phyloP scores from a whole-genome alignment of 2,113 vertebrate species.

The Muscicapa adusta region DNA sequence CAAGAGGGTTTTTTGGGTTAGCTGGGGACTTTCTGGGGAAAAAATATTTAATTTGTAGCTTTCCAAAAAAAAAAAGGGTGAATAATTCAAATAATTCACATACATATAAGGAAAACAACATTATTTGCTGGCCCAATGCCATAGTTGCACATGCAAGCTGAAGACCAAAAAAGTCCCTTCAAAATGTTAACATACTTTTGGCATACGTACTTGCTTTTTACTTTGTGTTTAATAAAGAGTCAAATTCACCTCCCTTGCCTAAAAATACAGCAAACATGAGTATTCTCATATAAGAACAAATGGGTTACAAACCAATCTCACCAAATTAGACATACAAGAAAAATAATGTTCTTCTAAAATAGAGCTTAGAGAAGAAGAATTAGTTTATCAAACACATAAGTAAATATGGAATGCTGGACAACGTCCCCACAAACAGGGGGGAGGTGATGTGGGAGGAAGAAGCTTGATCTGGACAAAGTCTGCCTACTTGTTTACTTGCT shows the following conservation, averaged over 20 bases:
- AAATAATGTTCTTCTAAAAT: not conserved
- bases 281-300: not conserved
- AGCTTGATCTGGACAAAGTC: slow-evolving; percentile 38
- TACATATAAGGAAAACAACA: slow-evolving; percentile 28
- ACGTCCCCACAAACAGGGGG: not conserved
- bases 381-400: not conserved
- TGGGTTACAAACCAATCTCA: not conserved
- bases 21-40: not conserved
- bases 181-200: not conserved
- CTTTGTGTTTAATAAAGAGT: not conserved
- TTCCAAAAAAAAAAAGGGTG: not conserved
- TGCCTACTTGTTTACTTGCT: slow-evolving; percentile 46
- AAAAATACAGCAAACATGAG: not conserved
- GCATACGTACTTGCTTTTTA: not conserved
- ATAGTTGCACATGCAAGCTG: not conserved
- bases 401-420: not conserved
- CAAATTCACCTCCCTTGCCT: not conserved
- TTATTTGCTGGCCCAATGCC: slow-evolving; percentile 10
- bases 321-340: not conserved
- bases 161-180: slow-evolving; percentile 9
- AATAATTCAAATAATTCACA: slow-evolving; percentile 19
- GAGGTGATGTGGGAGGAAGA: not conserved
- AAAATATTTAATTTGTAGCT: not conserved
- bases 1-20: not conserved
- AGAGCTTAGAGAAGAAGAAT: not conserved